These are phyloP conservation scores for Coluber constrictor DNA, from an alignment of 2,797 vertebrate species.

Conservation along the genomic window DNA sequence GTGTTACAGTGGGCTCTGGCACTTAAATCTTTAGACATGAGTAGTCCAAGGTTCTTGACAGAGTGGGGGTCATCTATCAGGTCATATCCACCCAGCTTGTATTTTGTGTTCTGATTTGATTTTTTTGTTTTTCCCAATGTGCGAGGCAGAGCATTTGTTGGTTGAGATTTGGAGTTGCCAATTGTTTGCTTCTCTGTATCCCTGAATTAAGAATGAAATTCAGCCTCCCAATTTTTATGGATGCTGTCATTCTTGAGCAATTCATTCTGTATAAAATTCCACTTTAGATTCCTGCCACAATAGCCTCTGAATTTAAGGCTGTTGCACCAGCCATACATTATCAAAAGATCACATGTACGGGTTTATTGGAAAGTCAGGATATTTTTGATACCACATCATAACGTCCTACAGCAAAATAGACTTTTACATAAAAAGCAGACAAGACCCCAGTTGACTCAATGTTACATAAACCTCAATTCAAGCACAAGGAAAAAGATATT, in stretches of 20 bases:
- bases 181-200: background rate
- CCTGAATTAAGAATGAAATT: constrained; percentile 8
- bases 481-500: background rate
- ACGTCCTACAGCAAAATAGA: background rate
- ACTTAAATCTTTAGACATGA: too few relatives aligned
- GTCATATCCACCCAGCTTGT: too few relatives aligned
- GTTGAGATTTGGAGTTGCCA: too few relatives aligned
- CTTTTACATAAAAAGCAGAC: background rate
- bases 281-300: background rate
- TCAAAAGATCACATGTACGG: background rate
- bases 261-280: background rate
- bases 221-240: background rate
- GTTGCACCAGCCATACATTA: background rate
- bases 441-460: background rate
- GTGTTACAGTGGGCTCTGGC: too few relatives aligned
- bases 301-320: background rate
- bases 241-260: background rate
- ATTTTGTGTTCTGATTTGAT: too few relatives aligned
- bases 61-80: too few relatives aligned
- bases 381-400: background rate
- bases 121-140: too few relatives aligned
- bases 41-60: too few relatives aligned
- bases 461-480: background rate
- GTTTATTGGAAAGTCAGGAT: background rate
- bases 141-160: too few relatives aligned